A percentile compares a stretch with the other conserved stretches of the same genome.
phyloP scores from a whole-genome alignment of 2,113 vertebrate species.

The Nyctibius bracteatus region DNA sequence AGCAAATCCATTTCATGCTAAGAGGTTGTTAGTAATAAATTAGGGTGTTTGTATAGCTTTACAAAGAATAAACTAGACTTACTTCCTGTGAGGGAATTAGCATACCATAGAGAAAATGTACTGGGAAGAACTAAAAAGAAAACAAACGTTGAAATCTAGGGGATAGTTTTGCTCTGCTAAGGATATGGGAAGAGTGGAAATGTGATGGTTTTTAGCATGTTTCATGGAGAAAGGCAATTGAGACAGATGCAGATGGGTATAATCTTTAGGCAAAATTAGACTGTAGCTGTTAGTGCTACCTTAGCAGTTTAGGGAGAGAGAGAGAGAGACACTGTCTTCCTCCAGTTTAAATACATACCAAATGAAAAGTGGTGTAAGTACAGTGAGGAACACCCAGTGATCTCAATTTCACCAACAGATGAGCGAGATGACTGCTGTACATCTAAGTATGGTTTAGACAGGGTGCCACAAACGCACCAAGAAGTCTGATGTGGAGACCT shows the following conservation, averaged over 20 bases:
- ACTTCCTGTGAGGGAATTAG: neutral
- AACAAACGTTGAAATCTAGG: neutral
- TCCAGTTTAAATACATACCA: neutral
- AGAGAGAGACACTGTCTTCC: neutral
- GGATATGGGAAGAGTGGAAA: neutral
- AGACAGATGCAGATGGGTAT: neutral
- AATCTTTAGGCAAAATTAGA: neutral
- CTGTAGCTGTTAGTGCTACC: neutral
- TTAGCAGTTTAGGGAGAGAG: neutral
- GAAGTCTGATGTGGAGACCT: neutral
- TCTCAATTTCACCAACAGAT: neutral
- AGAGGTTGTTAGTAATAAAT: neutral
- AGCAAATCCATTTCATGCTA: neutral
- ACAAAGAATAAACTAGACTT: neutral
- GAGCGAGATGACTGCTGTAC: neutral
- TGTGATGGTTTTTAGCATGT: accelerated
- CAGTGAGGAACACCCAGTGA: neutral
- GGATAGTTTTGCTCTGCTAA: neutral
- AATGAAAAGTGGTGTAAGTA: neutral
- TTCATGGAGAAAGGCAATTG: neutral
- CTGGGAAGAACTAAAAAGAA: neutral
- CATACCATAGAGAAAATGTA: neutral
- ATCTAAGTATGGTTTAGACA: neutral
- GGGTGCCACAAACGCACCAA: neutral
- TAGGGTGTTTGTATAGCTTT: neutral